Conservation (phyloP, 2,797 vertebrate species). For the Alauda arvensis region DNA sequence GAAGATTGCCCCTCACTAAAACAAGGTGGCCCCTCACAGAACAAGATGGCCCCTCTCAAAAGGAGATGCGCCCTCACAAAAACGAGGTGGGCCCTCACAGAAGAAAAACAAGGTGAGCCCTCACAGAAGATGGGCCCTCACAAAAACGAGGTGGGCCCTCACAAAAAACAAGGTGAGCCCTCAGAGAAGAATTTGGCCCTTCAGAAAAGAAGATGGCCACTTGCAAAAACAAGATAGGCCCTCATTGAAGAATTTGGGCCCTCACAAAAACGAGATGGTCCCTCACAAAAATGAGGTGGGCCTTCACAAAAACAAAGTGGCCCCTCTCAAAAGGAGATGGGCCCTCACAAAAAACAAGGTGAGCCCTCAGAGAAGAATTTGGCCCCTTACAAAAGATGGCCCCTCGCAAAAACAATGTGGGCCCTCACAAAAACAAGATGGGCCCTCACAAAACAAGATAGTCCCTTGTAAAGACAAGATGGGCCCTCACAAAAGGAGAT, state of each 20-base stretch:
- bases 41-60: neutral
- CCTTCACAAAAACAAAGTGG: neutral
- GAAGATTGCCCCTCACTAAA: too few relatives aligned
- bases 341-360: neutral
- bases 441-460: too few relatives aligned
- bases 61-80: accelerated
- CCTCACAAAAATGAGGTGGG: neutral
- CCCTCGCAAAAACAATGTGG: neutral
- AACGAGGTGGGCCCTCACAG: neutral
- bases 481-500: neutral
- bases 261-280: neutral
- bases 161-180: too few relatives aligned
- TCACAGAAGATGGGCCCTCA: neutral
- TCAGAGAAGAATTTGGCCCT: too few relatives aligned
- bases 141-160: neutral
- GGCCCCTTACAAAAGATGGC: too few relatives aligned
- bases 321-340: neutral
- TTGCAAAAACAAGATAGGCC: neutral
- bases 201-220: too few relatives aligned
- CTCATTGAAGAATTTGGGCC: neutral
- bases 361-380: too few relatives aligned
- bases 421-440: neutral
- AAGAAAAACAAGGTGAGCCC: neutral
- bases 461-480: neutral
- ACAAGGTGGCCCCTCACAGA: too few relatives aligned